phyloP scores from a whole-genome alignment of 2,888 invertebrate species.

The Nephrotoma appendiculata region DNA sequence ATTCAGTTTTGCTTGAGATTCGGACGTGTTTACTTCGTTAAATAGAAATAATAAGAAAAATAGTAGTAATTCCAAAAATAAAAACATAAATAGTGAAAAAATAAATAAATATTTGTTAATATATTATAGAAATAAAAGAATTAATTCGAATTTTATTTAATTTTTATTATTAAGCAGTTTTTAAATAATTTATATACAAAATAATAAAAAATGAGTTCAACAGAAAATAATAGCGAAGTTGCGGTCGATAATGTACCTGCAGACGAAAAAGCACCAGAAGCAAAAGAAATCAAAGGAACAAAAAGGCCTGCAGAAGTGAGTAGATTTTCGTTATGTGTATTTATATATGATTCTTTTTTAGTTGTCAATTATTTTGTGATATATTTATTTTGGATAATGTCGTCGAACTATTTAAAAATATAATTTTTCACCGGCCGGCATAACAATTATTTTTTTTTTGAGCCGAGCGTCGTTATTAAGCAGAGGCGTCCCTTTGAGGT shows the following conservation, averaged over 20 bases:
- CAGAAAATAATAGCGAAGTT: slow-evolving; percentile 61
- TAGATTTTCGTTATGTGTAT: slow-evolving; percentile 16
- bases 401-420: neutral
- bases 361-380: neutral
- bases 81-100: neutral
- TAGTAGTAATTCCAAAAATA: neutral
- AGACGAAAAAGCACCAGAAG: slow-evolving; percentile 42
- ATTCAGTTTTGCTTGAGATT: slow-evolving; percentile 44
- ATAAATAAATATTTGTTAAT: neutral
- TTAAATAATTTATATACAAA: slow-evolving; percentile 13
- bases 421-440: slow-evolving; percentile 4
- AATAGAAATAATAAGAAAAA: neutral
- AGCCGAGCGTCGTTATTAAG: neutral
- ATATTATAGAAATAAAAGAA: neutral
- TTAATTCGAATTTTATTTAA: neutral
- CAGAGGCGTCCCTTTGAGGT: neutral
- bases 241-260: slow-evolving; percentile 56
- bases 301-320: slow-evolving; percentile 71
- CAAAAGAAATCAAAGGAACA: slow-evolving; percentile 59
- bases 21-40: slow-evolving; percentile 33
- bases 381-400: neutral
- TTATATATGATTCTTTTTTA: neutral
- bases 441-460: neutral
- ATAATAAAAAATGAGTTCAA: slow-evolving; percentile 53
- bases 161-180: slow-evolving; percentile 7